Evolutionary conservation across 2,113 vertebrate genomes (phyloP).

Genomic region (Cavia aperea): DNA sequence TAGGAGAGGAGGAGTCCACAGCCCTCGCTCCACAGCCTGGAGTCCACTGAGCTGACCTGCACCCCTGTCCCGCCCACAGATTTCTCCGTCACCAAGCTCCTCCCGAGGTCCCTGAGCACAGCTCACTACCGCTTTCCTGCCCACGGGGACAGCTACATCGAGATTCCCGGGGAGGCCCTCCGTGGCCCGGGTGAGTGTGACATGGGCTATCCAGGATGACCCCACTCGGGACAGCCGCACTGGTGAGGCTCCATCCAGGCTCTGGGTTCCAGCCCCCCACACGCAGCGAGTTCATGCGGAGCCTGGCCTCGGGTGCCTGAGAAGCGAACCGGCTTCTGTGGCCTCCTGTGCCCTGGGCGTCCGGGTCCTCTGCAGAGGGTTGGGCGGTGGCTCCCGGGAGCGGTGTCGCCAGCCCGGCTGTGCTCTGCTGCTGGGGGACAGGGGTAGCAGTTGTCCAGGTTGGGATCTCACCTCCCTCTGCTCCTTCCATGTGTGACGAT

Average conservation of each 20-base stretch:
- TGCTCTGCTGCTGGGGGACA: not conserved
- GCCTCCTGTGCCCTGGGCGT: not conserved
- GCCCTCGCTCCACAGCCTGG: not conserved
- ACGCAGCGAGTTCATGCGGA: not conserved
- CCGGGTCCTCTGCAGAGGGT: not conserved
- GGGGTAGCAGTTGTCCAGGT: not conserved
- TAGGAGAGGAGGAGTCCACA: not conserved
- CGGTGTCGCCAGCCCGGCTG: not conserved
- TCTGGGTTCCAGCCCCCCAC: no score
- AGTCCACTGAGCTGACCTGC: not conserved
- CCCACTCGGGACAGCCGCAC: not conserved
- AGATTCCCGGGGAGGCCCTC: constrained; percentile 90
- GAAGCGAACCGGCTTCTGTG: not conserved
- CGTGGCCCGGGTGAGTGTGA: constrained; percentile 80
- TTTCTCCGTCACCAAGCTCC: constrained; percentile 85
- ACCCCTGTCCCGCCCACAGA: constrained; percentile 73
- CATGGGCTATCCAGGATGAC: not conserved
- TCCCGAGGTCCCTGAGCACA: constrained; percentile 77
- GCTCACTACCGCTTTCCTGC: constrained; percentile 89
- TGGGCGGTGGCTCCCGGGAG: not conserved
- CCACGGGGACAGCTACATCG: constrained; percentile 86
- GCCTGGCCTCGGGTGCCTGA: not conserved
- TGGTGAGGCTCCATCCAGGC: not conserved
- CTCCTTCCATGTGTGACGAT: not conserved
- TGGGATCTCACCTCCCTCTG: not conserved